These are phyloP conservation scores for Serinus canaria DNA, from an alignment of 2,113 vertebrate genomes.

Conservation along the genomic window DNA sequence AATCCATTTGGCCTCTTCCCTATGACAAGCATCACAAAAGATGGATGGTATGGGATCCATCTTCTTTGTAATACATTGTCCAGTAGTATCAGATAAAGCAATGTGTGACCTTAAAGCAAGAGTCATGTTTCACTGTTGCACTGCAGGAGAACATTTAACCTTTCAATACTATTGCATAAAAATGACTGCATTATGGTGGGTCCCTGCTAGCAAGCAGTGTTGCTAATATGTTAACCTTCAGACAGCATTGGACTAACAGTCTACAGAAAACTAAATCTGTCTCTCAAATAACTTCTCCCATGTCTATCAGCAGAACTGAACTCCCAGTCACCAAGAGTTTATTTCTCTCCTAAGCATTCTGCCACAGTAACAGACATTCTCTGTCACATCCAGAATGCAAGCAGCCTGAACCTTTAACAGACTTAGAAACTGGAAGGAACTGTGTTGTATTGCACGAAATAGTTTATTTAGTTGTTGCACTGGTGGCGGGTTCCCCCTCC, in stretches of 20 bases:
- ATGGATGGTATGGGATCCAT: not conserved
- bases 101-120: not conserved
- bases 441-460: too few relatives aligned
- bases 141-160: not conserved
- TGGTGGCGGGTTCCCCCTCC: too few relatives aligned
- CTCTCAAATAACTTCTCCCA: not conserved
- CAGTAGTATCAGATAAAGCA: not conserved
- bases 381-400: not conserved
- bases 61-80: not conserved
- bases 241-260: not conserved
- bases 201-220: not conserved
- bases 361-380: not conserved
- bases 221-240: not conserved
- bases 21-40: not conserved
- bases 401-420: not conserved
- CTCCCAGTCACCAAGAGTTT: not conserved
- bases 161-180: not conserved
- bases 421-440: not conserved
- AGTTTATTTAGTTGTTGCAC: too few relatives aligned
- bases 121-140: not conserved
- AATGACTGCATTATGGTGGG: not conserved
- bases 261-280: not conserved
- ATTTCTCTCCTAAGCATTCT: not conserved
- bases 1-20: slow-evolving; percentile 5
- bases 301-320: not conserved